Conservation (phyloP, 2,888 invertebrate genomes). For the Yponomeuta cagnagella region DNA sequence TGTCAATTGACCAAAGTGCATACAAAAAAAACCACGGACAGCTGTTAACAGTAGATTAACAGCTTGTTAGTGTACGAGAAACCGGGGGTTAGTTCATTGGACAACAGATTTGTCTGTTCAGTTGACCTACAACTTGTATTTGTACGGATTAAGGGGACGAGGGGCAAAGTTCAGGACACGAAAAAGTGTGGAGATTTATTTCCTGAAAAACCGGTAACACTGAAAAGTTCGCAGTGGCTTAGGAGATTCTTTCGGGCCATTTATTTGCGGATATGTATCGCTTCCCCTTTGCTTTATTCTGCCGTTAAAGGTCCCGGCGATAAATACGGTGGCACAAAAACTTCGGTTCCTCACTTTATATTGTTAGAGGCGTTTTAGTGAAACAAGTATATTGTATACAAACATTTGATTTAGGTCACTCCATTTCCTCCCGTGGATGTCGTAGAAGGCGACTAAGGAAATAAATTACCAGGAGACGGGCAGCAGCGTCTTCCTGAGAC, state of each 20-base stretch:
- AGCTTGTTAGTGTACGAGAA: too few species aligned
- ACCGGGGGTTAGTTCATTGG: too few species aligned
- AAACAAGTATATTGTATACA: neutral
- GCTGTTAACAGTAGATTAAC: too few species aligned
- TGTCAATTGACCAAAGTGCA: too few species aligned
- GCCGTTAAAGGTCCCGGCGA: constrained; percentile 3
- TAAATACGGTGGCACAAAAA: neutral
- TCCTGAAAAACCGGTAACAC: constrained; percentile 4
- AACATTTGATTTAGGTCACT: neutral
- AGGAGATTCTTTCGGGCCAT: constrained; percentile 9
- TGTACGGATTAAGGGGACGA: neutral
- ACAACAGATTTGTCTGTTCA: too few species aligned
- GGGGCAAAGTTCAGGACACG: neutral
- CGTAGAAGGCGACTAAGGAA: too few species aligned
- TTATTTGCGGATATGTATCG: constrained; percentile 14
- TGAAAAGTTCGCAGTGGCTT: constrained; percentile 12
- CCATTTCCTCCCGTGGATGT: too few species aligned
- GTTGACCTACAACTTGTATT: neutral
- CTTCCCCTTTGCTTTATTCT: constrained; percentile 10
- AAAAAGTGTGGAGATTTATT: constrained; percentile 7
- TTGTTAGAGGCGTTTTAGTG: neutral
- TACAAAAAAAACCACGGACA: too few species aligned
- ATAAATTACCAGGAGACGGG: too few species aligned
- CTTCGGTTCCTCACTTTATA: neutral
- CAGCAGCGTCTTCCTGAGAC: too few species aligned